Evolutionary conservation across 2,888 invertebrate genomes (phyloP).

Genomic region (Melanotus villosus): DNA sequence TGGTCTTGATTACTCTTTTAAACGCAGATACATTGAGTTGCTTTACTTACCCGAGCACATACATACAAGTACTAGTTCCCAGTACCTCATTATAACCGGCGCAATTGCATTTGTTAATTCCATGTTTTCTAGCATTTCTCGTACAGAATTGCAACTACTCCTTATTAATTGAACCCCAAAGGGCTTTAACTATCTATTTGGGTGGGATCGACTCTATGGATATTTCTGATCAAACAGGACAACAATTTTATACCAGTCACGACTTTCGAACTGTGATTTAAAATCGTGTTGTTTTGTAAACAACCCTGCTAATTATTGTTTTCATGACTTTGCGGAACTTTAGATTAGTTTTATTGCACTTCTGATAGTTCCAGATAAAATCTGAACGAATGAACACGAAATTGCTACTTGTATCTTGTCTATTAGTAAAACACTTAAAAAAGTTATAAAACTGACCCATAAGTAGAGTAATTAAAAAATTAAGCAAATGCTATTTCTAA

Average conservation of each 20-base stretch:
- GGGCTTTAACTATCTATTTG: constrained; percentile 1
- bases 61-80: constrained; percentile 29
- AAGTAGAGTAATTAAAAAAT: too few species aligned
- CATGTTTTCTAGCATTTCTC: constrained; percentile 4
- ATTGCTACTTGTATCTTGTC: too few species aligned
- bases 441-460: too few species aligned
- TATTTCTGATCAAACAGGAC: background rate
- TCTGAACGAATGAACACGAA: too few species aligned
- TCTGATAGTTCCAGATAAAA: too few species aligned
- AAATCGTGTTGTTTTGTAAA: too few species aligned
- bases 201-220: background rate
- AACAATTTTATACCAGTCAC: constrained; percentile 7
- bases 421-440: too few species aligned
- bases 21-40: constrained; percentile 23
- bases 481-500: too few species aligned
- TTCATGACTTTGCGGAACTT: too few species aligned
- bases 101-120: constrained; percentile 22
- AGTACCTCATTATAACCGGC: constrained; percentile 16
- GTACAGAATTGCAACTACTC: background rate
- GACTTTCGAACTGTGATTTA: background rate
- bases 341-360: too few species aligned
- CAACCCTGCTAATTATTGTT: too few species aligned
- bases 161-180: background rate
- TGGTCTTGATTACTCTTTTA: constrained; percentile 33
- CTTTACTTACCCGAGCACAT: constrained; percentile 23